These are phyloP conservation scores for Melanotaenia pygmaea DNA, from an alignment of 2,797 vertebrate species.

Conservation along the genomic window DNA sequence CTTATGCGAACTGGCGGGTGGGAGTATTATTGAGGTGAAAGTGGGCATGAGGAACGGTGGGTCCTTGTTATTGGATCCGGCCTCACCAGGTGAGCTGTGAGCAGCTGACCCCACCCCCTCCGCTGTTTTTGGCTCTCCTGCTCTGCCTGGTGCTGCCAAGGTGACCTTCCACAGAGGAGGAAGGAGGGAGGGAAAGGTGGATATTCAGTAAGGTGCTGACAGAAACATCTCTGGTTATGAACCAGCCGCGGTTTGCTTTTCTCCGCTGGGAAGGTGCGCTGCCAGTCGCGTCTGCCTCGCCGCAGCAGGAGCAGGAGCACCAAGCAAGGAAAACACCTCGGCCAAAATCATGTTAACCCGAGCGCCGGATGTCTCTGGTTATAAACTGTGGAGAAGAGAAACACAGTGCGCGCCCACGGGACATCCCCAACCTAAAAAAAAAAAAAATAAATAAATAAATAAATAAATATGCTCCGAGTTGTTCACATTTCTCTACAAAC, in stretches of 20 bases:
- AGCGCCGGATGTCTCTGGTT: conserved; percentile 42
- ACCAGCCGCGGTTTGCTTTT: conserved; percentile 52
- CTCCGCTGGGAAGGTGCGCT: conserved; percentile 51
- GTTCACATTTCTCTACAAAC: conserved; percentile 26
- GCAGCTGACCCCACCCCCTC: conserved; percentile 47
- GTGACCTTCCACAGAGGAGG: conserved; percentile 69
- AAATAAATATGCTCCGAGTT: neutral
- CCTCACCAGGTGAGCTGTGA: conserved; percentile 78
- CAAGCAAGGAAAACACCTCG: conserved; percentile 27
- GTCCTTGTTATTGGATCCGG: conserved; percentile 69
- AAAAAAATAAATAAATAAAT: neutral
- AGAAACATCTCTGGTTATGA: conserved; percentile 55
- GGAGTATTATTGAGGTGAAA: neutral
- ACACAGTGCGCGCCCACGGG: conserved; percentile 30
- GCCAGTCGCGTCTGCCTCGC: conserved; percentile 52
- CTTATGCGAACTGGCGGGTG: neutral
- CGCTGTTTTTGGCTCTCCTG: conserved; percentile 30
- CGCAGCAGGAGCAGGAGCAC: conserved; percentile 42
- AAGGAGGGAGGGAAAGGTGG: conserved; percentile 25
- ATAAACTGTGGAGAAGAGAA: conserved; percentile 23
- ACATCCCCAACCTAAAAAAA: neutral
- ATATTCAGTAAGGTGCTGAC: conserved; percentile 57
- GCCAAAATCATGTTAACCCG: conserved; percentile 33
- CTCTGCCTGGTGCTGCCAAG: conserved; percentile 69
- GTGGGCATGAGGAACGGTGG: conserved; percentile 2